Percentiles rank a stretch among this genome's conserved stretches.
Conservation (phyloP, 2,888 invertebrate genomes). For the Drosophila falleni region DNA sequence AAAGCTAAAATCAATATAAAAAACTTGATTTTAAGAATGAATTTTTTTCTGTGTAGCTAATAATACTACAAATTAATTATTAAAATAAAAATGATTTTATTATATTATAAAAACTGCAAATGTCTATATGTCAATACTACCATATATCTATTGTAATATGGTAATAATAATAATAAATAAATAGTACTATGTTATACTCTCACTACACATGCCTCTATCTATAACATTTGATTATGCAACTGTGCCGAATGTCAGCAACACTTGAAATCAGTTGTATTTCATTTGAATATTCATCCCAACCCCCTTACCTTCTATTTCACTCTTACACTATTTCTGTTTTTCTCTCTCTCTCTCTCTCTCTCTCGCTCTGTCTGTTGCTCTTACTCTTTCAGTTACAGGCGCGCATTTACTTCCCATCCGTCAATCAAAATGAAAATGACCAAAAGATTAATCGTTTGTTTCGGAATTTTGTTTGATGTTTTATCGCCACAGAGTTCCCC, state of each 20-base stretch:
- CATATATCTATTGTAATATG: background rate
- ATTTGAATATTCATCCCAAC: conserved; percentile 30
- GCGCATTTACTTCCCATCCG: conserved; percentile 81
- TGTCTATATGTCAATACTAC: background rate
- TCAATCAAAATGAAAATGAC: conserved; percentile 85
- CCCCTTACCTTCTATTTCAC: background rate
- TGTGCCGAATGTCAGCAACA: conserved; percentile 43
- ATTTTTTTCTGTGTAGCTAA: too few species aligned
- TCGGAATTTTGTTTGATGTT: conserved; percentile 84
- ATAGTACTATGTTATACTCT: background rate
- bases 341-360: conserved; percentile 4
- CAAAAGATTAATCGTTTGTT: conserved; percentile 84
- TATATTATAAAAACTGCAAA: too few species aligned
- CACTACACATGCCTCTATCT: background rate
- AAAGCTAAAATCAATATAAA: too few species aligned
- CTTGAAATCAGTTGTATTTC: conserved; percentile 52
- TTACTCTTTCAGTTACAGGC: conserved; percentile 51
- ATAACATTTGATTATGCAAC: conserved; percentile 38
- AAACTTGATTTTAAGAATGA: too few species aligned
- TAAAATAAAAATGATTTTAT: too few species aligned
- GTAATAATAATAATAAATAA: too few species aligned
- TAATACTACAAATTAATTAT: too few species aligned
- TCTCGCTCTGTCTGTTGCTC: conserved; percentile 17
- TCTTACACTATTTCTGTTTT: background rate
- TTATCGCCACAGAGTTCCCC: conserved; percentile 75